Conservation (phyloP, 2,113 vertebrate species). For the Microcebus tavaratra region DNA sequence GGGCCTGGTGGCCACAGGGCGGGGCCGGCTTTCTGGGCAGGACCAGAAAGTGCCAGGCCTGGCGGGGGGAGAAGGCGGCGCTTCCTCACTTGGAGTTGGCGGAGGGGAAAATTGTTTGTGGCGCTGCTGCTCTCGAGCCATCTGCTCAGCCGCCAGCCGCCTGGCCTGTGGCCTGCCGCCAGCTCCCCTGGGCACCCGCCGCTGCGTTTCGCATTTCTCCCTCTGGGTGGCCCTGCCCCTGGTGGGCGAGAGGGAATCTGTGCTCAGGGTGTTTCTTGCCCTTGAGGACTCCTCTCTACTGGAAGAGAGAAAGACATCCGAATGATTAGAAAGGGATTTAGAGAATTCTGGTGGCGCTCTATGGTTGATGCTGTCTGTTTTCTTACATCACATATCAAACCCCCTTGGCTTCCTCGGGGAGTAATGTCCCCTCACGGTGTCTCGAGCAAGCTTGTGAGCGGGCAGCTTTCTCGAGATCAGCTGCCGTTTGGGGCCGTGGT, state of each 20-base stretch:
- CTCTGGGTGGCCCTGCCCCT: not conserved
- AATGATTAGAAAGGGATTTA: not conserved
- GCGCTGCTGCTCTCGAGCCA: conserved; percentile 62
- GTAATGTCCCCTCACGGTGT: not conserved
- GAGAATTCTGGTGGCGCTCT: not conserved
- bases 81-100: conserved; percentile 76
- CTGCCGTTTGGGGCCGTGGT: too few relatives aligned
- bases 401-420: not conserved
- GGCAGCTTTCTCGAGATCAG: not conserved
- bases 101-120: conserved; percentile 82
- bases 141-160: conserved; percentile 76
- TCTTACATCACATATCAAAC: not conserved
- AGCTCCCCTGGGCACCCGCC: not conserved
- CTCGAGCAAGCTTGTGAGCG: not conserved
- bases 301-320: not conserved
- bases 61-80: conserved; percentile 48
- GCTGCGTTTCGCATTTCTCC: not conserved
- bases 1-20: not conserved
- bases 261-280: not conserved
- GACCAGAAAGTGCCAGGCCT: conserved; percentile 43
- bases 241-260: not conserved
- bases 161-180: not conserved
- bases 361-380: not conserved
- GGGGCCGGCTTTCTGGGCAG: not conserved
- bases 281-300: not conserved